These are phyloP conservation scores for Porites australiensis DNA, from an alignment of 64 coral and sea anemone species.

Conservation along the genomic window DNA sequence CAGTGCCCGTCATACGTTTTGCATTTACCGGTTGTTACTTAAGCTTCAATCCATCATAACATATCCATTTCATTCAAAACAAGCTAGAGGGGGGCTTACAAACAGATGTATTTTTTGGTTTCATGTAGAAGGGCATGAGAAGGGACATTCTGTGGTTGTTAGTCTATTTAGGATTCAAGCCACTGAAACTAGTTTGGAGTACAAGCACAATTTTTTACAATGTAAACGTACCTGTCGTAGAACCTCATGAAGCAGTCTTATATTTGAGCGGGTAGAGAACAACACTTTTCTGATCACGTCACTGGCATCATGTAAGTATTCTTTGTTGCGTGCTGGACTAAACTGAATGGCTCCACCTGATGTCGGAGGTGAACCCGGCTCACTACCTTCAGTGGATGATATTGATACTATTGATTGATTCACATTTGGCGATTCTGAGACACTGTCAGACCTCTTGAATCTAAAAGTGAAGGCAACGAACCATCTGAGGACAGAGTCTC, in stretches of 20 bases:
- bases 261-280: constrained; percentile 91
- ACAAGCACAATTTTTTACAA: no score
- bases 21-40: no score
- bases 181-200: no score
- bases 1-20: no score
- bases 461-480: constrained; percentile 92
- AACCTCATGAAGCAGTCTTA: constrained; percentile 94
- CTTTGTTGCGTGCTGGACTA: constrained; percentile 65
- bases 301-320: constrained; percentile 84
- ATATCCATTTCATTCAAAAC: no score
- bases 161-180: no score
- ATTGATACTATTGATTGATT: constrained; percentile 61
- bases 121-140: no score
- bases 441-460: constrained; percentile 69
- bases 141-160: no score
- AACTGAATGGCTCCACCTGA: constrained; percentile 14
- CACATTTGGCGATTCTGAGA: constrained; percentile 34
- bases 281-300: constrained; percentile 90
- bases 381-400: constrained; percentile 53
- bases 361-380: constrained; percentile 27
- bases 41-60: no score
- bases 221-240: constrained; percentile 77
- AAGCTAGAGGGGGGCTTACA: no score
- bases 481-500: constrained; percentile 94
- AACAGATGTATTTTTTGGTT: no score